These are phyloP conservation scores for Drosophila niveifrons DNA, from an alignment of 2,888 invertebrate genomes.

Conservation along the genomic window DNA sequence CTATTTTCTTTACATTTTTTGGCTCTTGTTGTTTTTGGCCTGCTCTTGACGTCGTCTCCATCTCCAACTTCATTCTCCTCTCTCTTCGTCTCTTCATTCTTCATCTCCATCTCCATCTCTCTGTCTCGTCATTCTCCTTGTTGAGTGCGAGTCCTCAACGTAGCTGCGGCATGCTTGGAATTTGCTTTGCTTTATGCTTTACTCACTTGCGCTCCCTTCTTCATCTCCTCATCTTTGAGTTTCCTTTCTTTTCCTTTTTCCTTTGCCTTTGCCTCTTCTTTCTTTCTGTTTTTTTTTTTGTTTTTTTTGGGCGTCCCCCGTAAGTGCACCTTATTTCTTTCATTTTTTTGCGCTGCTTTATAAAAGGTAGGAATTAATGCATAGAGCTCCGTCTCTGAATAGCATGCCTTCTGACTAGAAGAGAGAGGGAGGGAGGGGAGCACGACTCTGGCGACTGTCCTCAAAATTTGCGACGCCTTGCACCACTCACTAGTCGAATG, in stretches of 20 bases:
- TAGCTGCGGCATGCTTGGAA: constrained; percentile 76
- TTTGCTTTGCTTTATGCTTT: constrained; percentile 79
- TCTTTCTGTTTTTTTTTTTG: background rate
- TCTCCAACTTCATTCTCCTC: constrained; percentile 34
- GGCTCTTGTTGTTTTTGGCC: constrained; percentile 38
- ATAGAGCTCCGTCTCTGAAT: constrained; percentile 58
- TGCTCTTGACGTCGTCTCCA: constrained; percentile 67
- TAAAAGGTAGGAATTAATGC: constrained; percentile 80
- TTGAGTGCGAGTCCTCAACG: constrained; percentile 74
- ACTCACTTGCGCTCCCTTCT: constrained; percentile 3
- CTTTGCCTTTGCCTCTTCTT: background rate
- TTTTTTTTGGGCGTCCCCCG: constrained; percentile 45
- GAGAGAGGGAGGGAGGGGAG: background rate
- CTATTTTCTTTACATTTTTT: constrained; percentile 24
- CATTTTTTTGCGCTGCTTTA: constrained; percentile 71
- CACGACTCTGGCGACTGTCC: constrained; percentile 39
- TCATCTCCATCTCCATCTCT: constrained; percentile 4
- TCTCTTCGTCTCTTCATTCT: too few relatives aligned
- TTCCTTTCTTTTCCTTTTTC: constrained; percentile 24
- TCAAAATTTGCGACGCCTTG: constrained; percentile 57
- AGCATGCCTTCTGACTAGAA: constrained; percentile 33
- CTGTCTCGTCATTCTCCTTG: constrained; percentile 52
- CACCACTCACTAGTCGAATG: constrained; percentile 30
- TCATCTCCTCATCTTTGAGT: constrained; percentile 8
- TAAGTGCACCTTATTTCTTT: constrained; percentile 81